phyloP scores from a whole-genome alignment of 2,888 invertebrate species.

The Drosophila prolongata region DNA sequence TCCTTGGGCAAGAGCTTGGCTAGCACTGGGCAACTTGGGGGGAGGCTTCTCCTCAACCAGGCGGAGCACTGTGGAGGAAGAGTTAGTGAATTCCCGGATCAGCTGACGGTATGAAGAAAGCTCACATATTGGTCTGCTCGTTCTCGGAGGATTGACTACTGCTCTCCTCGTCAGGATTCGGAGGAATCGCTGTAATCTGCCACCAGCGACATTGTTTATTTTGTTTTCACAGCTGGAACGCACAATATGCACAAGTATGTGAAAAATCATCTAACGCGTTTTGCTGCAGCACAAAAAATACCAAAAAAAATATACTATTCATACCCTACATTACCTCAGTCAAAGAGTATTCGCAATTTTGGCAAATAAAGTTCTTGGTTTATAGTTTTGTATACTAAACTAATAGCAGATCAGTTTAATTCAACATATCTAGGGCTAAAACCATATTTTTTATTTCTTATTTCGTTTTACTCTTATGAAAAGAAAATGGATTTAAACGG shows the following conservation, averaged over 20 bases:
- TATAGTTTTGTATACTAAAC: neutral
- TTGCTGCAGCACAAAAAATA: neutral
- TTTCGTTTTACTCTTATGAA: no score
- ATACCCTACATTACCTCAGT: neutral
- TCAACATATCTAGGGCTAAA: no score
- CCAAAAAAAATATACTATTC: constrained; percentile 11
- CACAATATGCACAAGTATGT: neutral
- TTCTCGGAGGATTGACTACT: constrained; percentile 41
- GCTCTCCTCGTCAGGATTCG: constrained; percentile 62
- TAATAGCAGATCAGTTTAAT: no score
- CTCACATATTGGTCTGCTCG: constrained; percentile 21
- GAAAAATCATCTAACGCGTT: constrained; percentile 20
- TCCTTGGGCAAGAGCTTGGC: constrained; percentile 59
- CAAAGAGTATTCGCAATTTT: neutral
- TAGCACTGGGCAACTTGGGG: constrained; percentile 80
- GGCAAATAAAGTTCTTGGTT: neutral
- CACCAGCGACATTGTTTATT: constrained; percentile 74
- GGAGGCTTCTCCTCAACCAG: constrained; percentile 33
- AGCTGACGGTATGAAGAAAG: neutral
- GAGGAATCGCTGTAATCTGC: constrained; percentile 79
- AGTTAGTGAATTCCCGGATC: neutral
- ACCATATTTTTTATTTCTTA: no score
- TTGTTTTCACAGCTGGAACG: constrained; percentile 1
- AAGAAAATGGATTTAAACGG: no score
- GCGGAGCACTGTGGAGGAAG: constrained; percentile 20